Conservation (phyloP, 2,113 vertebrate species). For the Indri indri region DNA sequence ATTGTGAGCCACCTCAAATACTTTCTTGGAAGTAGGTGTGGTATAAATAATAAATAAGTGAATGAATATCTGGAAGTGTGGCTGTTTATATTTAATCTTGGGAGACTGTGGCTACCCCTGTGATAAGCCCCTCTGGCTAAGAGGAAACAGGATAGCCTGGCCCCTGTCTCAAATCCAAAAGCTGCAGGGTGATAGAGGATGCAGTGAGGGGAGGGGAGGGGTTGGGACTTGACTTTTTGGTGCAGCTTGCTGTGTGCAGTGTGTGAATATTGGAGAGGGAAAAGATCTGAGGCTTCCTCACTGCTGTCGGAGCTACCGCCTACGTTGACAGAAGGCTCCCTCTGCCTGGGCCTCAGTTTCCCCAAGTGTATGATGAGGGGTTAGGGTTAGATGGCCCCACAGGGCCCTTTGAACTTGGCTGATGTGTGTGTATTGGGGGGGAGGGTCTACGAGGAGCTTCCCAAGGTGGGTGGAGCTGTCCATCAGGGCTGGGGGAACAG, state of each 20-base stretch:
- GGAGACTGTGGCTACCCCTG: not conserved
- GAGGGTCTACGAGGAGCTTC: not conserved
- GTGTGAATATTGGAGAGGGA: not conserved
- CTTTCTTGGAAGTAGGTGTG: constrained; percentile 32
- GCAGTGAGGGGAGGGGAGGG: rapidly evolving
- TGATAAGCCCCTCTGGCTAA: not conserved
- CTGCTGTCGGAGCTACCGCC: not conserved
- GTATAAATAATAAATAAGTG: constrained; percentile 61
- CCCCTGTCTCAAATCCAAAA: not conserved
- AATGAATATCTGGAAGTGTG: constrained; percentile 68
- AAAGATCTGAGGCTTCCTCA: not conserved
- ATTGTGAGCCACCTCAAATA: constrained; percentile 9
- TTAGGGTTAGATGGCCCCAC: not conserved
- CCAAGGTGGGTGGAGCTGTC: not conserved
- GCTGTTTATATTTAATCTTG: constrained; percentile 2
- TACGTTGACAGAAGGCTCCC: not conserved
- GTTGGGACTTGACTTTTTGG: not conserved
- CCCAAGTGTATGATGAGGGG: not conserved
- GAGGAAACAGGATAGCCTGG: constrained; percentile 8
- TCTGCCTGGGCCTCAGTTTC: not conserved
- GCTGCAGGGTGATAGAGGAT: too few species aligned
- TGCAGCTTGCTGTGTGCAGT: not conserved
- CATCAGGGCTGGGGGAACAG: not conserved
- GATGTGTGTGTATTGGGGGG: not conserved
- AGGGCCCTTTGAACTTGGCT: not conserved